Conservation (phyloP, 1,140 invertebrate species). For the Apis laboriosa region DNA sequence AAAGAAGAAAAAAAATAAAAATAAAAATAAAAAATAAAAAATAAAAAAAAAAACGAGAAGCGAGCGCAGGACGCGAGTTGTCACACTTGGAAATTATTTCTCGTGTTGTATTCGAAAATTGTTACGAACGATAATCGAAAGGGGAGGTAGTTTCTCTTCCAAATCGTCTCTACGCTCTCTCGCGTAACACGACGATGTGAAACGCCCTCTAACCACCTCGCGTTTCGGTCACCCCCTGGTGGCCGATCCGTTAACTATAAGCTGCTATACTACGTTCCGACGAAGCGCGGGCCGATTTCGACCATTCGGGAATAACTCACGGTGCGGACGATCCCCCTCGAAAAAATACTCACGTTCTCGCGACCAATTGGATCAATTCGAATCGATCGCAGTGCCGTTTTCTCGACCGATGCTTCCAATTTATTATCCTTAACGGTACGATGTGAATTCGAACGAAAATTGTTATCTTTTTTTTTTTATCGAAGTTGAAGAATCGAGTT, state of each 20-base stretch:
- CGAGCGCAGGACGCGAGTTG: slow-evolving; percentile 23
- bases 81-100: neutral
- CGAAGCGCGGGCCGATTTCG: slow-evolving; percentile 24
- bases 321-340: neutral
- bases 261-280: neutral
- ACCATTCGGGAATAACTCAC: slow-evolving; percentile 1
- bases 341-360: slow-evolving; percentile 27
- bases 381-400: neutral
- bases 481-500: neutral
- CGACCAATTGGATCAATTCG: neutral
- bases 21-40: too few species aligned
- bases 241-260: neutral
- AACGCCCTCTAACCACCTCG: neutral
- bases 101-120: neutral
- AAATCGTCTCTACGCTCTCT: neutral
- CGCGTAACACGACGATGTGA: slow-evolving; percentile 17
- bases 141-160: neutral
- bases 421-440: too few species aligned
- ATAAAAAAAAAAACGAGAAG: neutral
- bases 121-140: neutral
- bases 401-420: neutral
- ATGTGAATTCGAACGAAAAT: neutral
- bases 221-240: neutral
- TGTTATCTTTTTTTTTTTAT: too few species aligned
- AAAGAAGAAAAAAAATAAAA: neutral